Evolutionary conservation across 2,888 invertebrate species (phyloP).

Genomic region (Tenthredo livida): DNA sequence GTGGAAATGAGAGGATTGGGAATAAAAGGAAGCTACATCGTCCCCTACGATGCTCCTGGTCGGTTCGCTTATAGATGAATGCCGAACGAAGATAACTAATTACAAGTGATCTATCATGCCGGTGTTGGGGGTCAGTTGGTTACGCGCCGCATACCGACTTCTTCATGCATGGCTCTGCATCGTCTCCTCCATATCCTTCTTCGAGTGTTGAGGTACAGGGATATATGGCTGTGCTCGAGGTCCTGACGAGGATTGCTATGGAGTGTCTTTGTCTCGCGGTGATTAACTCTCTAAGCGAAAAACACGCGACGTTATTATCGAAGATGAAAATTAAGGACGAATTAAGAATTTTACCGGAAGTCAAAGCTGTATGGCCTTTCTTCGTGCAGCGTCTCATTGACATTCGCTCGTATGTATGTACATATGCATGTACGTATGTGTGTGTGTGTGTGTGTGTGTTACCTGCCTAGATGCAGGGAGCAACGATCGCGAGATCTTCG

Average conservation of each 20-base stretch:
- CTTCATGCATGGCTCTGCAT: not conserved
- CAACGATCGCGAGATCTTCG: conserved; percentile 16
- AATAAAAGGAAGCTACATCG: conserved; percentile 39
- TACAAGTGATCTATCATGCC: conserved; percentile 52
- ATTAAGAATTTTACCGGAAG: not conserved
- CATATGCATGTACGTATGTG: no score
- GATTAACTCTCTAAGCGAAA: not conserved
- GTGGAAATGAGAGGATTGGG: not conserved
- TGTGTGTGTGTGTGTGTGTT: not conserved
- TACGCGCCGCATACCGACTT: conserved; percentile 32
- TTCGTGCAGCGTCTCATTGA: conserved; percentile 4
- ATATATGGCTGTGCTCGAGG: conserved; percentile 56
- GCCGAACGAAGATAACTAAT: conserved; percentile 53
- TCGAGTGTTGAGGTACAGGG: conserved; percentile 33
- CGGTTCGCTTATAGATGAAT: conserved; percentile 39
- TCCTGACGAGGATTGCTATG: conserved; percentile 53
- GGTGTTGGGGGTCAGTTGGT: conserved; percentile 53
- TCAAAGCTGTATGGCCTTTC: not conserved
- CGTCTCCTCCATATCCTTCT: conserved; percentile 4
- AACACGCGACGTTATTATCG: not conserved
- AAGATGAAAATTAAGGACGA: not conserved
- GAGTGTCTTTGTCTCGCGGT: conserved; percentile 22
- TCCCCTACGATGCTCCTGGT: conserved; percentile 3
- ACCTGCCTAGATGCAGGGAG: not conserved
- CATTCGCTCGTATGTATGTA: not conserved